Percentiles rank a stretch among this genome's conserved stretches.
These are phyloP conservation scores for Acomys russatus DNA, from an alignment of 2,797 vertebrate genomes.

Conservation along the genomic window DNA sequence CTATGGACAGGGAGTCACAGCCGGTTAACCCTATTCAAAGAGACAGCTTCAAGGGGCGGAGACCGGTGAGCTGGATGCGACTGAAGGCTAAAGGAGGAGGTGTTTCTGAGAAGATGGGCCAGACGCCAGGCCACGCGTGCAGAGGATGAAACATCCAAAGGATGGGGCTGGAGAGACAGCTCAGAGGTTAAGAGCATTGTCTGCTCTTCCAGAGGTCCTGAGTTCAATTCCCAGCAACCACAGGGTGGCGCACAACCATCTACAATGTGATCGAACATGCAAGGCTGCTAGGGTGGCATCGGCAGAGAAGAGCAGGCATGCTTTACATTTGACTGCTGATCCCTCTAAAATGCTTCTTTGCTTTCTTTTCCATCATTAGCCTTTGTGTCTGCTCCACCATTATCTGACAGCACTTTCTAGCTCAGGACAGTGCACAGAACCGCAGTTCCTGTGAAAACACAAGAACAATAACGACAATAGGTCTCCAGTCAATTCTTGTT, in stretches of 20 bases:
- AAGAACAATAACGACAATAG: constrained; percentile 34
- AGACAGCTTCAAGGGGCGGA: background rate
- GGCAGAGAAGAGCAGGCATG: background rate
- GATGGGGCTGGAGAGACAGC: too few relatives aligned
- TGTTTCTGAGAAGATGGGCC: constrained; percentile 31
- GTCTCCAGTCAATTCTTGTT: constrained; percentile 24
- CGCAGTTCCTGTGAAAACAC: constrained; percentile 26
- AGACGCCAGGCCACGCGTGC: background rate
- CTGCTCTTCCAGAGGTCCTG: too few relatives aligned
- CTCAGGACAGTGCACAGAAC: background rate
- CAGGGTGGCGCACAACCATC: too few relatives aligned
- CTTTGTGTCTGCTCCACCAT: constrained; percentile 22
- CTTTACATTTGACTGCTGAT: constrained; percentile 30
- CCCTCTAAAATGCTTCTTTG: background rate
- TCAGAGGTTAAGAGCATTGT: too few relatives aligned
- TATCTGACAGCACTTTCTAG: constrained; percentile 20
- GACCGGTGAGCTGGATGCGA: background rate
- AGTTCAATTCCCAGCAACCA: too few relatives aligned
- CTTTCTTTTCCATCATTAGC: constrained; percentile 11
- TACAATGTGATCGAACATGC: background rate
- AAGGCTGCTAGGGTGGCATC: background rate
- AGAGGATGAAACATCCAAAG: background rate
- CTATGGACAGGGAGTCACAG: background rate
- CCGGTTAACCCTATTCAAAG: background rate
- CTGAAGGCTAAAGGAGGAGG: background rate